These are phyloP conservation scores for Corythaixoides concolor DNA, from an alignment of 2,113 vertebrate species.

Conservation along the genomic window DNA sequence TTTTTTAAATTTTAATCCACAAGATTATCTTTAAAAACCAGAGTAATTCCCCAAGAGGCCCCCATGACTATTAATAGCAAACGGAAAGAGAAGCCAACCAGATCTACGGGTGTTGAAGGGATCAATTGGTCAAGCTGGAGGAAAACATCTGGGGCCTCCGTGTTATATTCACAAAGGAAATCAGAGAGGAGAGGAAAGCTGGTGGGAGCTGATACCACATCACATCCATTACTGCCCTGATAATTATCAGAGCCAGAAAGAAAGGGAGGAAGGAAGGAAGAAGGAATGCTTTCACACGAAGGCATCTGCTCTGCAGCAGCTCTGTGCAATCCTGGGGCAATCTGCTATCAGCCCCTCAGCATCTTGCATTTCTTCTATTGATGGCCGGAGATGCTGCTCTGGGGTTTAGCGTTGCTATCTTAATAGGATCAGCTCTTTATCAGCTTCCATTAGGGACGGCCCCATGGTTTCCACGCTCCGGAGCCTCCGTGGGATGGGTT, in stretches of 20 bases:
- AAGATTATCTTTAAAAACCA: not conserved
- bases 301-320: not conserved
- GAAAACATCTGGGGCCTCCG: not conserved
- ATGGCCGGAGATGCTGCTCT: not conserved
- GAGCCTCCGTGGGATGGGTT: fast-evolving
- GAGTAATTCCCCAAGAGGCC: not conserved
- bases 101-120: not conserved
- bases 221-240: not conserved
- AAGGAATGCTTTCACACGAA: not conserved
- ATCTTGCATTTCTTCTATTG: fast-evolving
- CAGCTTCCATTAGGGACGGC: fast-evolving
- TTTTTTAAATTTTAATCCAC: not conserved
- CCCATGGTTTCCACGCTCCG: not conserved
- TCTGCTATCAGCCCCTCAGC: not conserved
- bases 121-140: not conserved
- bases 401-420: fast-evolving
- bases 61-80: not conserved
- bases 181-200: not conserved
- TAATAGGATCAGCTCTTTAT: not conserved
- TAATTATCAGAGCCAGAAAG: not conserved
- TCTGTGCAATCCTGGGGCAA: not conserved
- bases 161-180: not conserved
- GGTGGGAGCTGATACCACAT: not conserved
- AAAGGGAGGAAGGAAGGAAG: not conserved
- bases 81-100: not conserved